Conservation (phyloP, 2,888 invertebrate genomes). For the Dasysyrphus tricinctus region DNA sequence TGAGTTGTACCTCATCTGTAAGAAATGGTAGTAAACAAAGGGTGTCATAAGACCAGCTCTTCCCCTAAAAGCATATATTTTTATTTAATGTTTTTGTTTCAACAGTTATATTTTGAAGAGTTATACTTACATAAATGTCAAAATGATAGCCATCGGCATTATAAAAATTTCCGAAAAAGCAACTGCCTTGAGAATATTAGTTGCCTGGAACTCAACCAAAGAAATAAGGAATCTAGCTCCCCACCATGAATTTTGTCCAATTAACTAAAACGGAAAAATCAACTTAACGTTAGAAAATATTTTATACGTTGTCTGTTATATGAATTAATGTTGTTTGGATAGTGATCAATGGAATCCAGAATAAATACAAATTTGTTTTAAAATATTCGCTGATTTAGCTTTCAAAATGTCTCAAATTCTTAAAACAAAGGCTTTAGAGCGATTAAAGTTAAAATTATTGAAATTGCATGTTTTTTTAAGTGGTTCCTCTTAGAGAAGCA, state of each 20-base stretch:
- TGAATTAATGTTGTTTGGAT: too few relatives aligned
- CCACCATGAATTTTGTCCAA: slow-evolving; percentile 97
- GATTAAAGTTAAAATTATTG: too few relatives aligned
- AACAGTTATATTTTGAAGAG: background rate
- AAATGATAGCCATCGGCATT: slow-evolving; percentile 91
- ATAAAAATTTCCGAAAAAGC: slow-evolving; percentile 97
- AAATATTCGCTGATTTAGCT: too few relatives aligned
- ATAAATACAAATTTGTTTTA: too few relatives aligned
- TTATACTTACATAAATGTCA: slow-evolving; percentile 92
- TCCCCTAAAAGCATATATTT: slow-evolving; percentile 87
- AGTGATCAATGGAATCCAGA: too few relatives aligned
- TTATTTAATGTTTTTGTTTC: background rate
- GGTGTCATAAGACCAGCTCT: slow-evolving; percentile 95
- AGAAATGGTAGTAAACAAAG: slow-evolving; percentile 98
- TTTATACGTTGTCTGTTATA: too few relatives aligned
- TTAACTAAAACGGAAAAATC: slow-evolving; percentile 85
- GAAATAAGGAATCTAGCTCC: slow-evolving; percentile 93
- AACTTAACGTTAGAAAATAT: too few relatives aligned
- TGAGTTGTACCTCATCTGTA: slow-evolving; percentile 95
- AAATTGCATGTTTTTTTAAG: too few relatives aligned
- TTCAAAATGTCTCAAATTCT: too few relatives aligned
- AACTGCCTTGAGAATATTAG: slow-evolving; percentile 94
- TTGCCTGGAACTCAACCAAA: slow-evolving; percentile 94
- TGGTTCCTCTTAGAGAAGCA: too few relatives aligned
- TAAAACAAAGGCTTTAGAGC: too few relatives aligned